phyloP scores from a whole-genome alignment of 2,888 invertebrate species.

The Sphecodes monilicornis region DNA sequence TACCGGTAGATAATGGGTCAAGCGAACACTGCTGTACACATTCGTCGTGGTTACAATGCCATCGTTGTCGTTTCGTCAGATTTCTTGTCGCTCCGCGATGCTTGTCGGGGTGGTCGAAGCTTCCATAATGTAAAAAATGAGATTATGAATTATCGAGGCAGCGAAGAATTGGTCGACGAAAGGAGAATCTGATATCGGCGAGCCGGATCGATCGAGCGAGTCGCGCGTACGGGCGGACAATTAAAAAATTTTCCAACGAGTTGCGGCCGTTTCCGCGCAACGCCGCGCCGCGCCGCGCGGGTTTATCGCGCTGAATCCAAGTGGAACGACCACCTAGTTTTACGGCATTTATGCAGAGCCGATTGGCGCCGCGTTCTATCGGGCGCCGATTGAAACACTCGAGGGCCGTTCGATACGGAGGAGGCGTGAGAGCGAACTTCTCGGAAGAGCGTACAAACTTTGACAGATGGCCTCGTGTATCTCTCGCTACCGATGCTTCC shows the following conservation, averaged over 20 bases:
- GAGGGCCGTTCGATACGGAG: conserved; percentile 54
- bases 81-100: too few relatives aligned
- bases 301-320: conserved; percentile 43
- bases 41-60: too few relatives aligned
- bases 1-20: too few relatives aligned
- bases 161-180: not conserved
- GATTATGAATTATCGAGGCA: not conserved
- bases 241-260: conserved; percentile 43
- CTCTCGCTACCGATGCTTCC: conserved; percentile 44
- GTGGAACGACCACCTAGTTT: conserved; percentile 47
- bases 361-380: conserved; percentile 65
- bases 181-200: not conserved
- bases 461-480: conserved; percentile 70
- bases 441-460: conserved; percentile 71
- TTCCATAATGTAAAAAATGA: too few relatives aligned
- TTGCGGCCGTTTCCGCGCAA: conserved; percentile 33
- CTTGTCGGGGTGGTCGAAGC: too few relatives aligned
- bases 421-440: conserved; percentile 65
- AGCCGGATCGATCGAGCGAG: not conserved
- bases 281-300: not conserved
- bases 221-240: not conserved
- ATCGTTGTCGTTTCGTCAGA: too few relatives aligned
- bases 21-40: too few relatives aligned
- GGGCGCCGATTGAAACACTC: conserved; percentile 66
- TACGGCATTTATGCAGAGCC: conserved; percentile 48